A percentile compares a stretch with the other conserved stretches of the same genome.
Evolutionary conservation across 2,888 invertebrate species (phyloP).

Genomic region (Nomada lathburiana): DNA sequence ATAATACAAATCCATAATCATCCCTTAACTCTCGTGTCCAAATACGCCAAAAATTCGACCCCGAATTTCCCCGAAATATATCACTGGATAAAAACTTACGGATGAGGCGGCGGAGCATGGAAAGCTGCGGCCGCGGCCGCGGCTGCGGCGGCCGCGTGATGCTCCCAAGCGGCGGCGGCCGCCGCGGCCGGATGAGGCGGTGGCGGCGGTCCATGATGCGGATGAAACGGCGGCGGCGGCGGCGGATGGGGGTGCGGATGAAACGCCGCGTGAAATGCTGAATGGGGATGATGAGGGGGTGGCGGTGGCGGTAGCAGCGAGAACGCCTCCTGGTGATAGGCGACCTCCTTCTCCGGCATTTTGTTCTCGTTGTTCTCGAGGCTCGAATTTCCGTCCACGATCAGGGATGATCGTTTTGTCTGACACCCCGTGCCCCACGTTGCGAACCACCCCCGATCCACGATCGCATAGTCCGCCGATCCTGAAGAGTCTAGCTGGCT

Average conservation of each 20-base stretch:
- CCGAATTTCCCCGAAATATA: too few relatives aligned
- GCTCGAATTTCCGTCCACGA: constrained; percentile 59
- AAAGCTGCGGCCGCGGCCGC: constrained; percentile 87
- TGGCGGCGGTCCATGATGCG: constrained; percentile 80
- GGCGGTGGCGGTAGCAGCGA: constrained; percentile 83
- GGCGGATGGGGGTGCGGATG: constrained; percentile 85
- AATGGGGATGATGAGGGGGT: constrained; percentile 81
- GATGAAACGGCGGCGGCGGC: constrained; percentile 86
- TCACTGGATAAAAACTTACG: constrained; percentile 74
- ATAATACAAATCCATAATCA: too few relatives aligned
- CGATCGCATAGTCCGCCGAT: constrained; percentile 59
- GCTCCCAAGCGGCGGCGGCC: constrained; percentile 87
- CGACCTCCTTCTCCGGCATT: constrained; percentile 87
- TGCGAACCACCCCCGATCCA: constrained; percentile 44
- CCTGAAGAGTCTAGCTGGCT: constrained; percentile 21
- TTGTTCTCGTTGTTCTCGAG: constrained; percentile 66
- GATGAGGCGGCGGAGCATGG: constrained; percentile 84
- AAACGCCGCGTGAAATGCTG: constrained; percentile 82
- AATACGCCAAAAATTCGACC: too few relatives aligned
- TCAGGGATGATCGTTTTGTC: constrained; percentile 58
- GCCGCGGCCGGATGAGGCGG: constrained; percentile 85
- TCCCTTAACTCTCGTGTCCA: too few relatives aligned
- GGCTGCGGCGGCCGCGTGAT: constrained; percentile 88
- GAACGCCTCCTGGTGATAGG: constrained; percentile 86
- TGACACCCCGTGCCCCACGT: constrained; percentile 61